Conservation (phyloP, 2,113 vertebrate genomes). For the Capreolus pygargus region DNA sequence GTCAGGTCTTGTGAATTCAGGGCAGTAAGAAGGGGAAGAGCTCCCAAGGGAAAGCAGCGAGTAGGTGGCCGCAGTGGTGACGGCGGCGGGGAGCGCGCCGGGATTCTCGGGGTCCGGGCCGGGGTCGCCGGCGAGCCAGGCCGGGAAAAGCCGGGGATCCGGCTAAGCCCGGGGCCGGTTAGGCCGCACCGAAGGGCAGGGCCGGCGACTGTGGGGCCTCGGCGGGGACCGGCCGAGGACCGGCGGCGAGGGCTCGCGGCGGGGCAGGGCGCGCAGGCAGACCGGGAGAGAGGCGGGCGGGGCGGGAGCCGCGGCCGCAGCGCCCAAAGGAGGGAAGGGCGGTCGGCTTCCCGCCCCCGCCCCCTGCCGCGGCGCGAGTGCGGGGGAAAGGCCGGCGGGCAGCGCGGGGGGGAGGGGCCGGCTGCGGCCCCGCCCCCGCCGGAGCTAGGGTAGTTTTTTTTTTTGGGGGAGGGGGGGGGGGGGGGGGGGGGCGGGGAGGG, state of each 20-base stretch:
- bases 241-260: neutral
- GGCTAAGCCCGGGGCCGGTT: neutral
- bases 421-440: constrained; percentile 28
- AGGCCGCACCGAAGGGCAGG: constrained; percentile 41
- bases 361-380: neutral
- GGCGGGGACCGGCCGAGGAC: neutral
- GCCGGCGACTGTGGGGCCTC: neutral
- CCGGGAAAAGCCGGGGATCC: neutral
- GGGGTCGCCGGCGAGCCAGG: neutral
- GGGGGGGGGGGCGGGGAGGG: no score
- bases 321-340: neutral
- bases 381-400: neutral
- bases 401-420: neutral
- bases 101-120: neutral
- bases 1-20: neutral
- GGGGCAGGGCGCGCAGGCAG: neutral
- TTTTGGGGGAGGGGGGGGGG: no score
- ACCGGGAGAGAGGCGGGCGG: accelerated
- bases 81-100: neutral
- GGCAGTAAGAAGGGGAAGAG: no score
- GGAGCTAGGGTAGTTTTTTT: constrained; percentile 30
- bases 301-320: neutral
- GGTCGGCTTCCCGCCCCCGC: neutral
- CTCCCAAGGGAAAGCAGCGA: neutral
- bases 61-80: neutral